Evolutionary conservation across 1,140 invertebrate genomes (phyloP).

Genomic region (Fopius arisanus): DNA sequence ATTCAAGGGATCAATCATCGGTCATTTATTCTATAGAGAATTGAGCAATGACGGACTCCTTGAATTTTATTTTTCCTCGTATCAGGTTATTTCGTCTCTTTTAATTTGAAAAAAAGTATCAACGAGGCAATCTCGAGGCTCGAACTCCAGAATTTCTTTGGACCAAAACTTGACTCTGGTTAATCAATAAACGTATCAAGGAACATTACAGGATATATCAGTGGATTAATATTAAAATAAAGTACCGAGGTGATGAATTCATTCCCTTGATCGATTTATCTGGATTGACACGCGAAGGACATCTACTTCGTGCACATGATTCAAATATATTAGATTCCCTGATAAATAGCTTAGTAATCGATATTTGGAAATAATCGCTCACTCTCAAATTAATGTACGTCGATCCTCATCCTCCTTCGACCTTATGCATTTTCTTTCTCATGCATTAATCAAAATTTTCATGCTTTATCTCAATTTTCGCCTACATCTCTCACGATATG

Average conservation of each 20-base stretch:
- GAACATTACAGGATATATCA: conserved; percentile 3
- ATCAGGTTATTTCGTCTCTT: background rate
- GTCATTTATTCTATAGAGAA: background rate
- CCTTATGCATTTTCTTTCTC: background rate
- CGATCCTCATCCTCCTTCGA: background rate
- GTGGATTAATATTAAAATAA: background rate
- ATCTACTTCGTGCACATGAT: conserved; percentile 9
- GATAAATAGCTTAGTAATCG: conserved; percentile 25
- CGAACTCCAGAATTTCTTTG: conserved; percentile 27
- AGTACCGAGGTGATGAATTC: background rate
- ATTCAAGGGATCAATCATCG: background rate
- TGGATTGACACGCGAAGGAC: conserved; percentile 10
- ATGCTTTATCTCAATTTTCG: background rate
- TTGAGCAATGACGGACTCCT: background rate
- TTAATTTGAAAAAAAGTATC: conserved; percentile 13
- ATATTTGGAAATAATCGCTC: conserved; percentile 22
- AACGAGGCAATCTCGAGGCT: conserved; percentile 13
- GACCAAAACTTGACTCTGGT: conserved; percentile 31
- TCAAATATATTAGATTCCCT: conserved; percentile 18
- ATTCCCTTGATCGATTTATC: background rate
- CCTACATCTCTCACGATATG: conserved; percentile 32
- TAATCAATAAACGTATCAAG: background rate
- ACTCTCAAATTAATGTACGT: conserved; percentile 19
- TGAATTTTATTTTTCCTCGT: conserved; percentile 9
- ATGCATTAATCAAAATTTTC: background rate